phyloP scores from a whole-genome alignment of 2,113 vertebrate species.

The Romanogobio albipinnatus region DNA sequence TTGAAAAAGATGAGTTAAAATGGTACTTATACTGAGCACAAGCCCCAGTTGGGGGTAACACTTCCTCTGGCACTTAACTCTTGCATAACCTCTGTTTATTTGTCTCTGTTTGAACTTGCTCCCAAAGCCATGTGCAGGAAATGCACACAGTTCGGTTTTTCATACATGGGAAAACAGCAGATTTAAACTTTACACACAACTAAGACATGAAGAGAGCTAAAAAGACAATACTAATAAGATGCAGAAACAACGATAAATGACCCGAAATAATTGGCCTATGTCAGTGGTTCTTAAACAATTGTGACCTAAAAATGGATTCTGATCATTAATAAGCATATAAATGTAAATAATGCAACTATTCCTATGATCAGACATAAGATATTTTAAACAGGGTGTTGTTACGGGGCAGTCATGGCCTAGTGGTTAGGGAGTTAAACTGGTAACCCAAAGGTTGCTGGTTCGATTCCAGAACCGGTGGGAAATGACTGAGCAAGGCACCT shows the following conservation, averaged over 20 bases:
- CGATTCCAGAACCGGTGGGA: too few relatives aligned
- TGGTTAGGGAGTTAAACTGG: too few relatives aligned
- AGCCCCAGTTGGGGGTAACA: slow-evolving; percentile 6
- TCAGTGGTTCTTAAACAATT: not conserved
- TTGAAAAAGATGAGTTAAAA: slow-evolving; percentile 34
- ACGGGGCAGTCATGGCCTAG: too few relatives aligned
- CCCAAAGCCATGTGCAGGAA: slow-evolving; percentile 35
- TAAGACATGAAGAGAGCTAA: not conserved
- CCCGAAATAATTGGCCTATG: not conserved
- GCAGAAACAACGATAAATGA: not conserved
- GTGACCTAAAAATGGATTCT: not conserved
- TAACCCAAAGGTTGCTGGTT: too few relatives aligned
- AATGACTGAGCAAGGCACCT: too few relatives aligned
- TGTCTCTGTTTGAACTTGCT: slow-evolving; percentile 43
- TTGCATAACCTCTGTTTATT: slow-evolving; percentile 45
- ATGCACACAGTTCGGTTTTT: not conserved
- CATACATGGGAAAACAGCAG: not conserved
- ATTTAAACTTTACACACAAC: not conserved
- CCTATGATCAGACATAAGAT: too few relatives aligned
- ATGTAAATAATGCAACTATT: not conserved
- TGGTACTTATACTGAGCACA: slow-evolving; percentile 18
- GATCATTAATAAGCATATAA: not conserved
- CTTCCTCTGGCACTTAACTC: slow-evolving; percentile 38
- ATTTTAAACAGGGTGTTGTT: too few relatives aligned
- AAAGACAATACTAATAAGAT: not conserved